These are phyloP conservation scores for Pollenia griseotomentosa DNA, from an alignment of 2,888 invertebrate genomes.

Conservation along the genomic window DNA sequence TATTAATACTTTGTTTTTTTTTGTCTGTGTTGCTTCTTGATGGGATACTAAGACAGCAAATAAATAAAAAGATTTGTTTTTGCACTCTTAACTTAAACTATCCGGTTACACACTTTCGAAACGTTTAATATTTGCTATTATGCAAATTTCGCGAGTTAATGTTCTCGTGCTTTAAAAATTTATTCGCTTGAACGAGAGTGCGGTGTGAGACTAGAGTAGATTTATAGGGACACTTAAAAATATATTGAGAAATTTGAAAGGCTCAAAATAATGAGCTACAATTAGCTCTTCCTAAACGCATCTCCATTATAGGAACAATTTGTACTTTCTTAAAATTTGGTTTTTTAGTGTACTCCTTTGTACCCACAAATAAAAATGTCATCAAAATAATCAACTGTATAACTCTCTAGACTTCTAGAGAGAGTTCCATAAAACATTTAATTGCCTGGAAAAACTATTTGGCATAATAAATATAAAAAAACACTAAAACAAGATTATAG, in stretches of 20 bases:
- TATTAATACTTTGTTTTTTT: not conserved
- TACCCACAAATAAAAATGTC: not conserved
- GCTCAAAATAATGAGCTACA: no score
- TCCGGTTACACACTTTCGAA: constrained; percentile 17
- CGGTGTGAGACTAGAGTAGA: no score
- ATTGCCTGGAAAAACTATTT: constrained; percentile 3
- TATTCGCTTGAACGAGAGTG: no score
- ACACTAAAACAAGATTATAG: not conserved
- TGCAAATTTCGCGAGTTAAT: not conserved
- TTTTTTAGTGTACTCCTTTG: not conserved
- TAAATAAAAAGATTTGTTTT: not conserved
- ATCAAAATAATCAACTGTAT: not conserved
- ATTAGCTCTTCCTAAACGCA: no score
- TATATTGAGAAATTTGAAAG: no score
- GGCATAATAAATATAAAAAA: constrained; percentile 7
- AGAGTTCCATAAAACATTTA: not conserved
- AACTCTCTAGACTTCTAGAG: not conserved
- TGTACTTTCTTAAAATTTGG: not conserved
- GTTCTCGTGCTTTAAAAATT: no score
- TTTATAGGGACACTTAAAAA: no score
- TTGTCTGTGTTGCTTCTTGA: not conserved
- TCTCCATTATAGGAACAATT: no score
- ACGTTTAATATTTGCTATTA: constrained; percentile 7
- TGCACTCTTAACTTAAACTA: not conserved
- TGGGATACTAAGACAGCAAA: not conserved